Evolutionary conservation across 2,888 invertebrate genomes (phyloP), one percentile per base, ranked within the genome.

Genomic region (Erannis defoliaria): DNA sequence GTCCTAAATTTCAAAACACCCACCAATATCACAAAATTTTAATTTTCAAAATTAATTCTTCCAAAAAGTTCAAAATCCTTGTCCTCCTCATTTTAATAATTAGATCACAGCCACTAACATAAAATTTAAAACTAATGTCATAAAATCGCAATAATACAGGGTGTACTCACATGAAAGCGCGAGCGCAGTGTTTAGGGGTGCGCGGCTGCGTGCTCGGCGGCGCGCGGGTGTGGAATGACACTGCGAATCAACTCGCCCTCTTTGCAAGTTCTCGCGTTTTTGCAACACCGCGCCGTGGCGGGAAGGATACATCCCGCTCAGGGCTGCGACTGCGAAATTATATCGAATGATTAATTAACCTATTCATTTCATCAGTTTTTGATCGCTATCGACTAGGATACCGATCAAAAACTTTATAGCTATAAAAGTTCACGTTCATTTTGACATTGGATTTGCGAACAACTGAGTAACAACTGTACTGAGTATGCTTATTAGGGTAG

Each of bases 201-300:
- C 33, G 42, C 33, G 31, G 21, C 50, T 23, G 45, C 56, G 38
- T 18, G 61, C 62, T 49, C 23, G 14, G 65, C 70, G 48, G 67
- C 71, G 75, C 67, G 64, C 74, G 64, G 61, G 70, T 65, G 64
- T 55, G 62, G 70, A 68, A 73, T 80, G 79, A 67, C 53, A 5
- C 31, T 33, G 12, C 46, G 18, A 14, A 19, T 26, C 26, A 46
- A 23, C 6, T 43, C 14, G 16, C 29, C 45, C 14, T 10, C 31
- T 46, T 12, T 6, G 46, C 12, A 45, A 49, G 66, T 64, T 64
- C 66, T 61, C 65, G 23, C 18, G 14, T 73, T 72, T 77, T 69
- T 74, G 76, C 77, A 79, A 79, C 70, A 73, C 26, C 19, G 46
- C 31, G 46, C 61, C 69, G 57, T 60, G 55, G 51, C 67, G 62